These are phyloP conservation scores for Phalanger gymnotis DNA, from an alignment of 2,797 vertebrate genomes.

Conservation along the genomic window DNA sequence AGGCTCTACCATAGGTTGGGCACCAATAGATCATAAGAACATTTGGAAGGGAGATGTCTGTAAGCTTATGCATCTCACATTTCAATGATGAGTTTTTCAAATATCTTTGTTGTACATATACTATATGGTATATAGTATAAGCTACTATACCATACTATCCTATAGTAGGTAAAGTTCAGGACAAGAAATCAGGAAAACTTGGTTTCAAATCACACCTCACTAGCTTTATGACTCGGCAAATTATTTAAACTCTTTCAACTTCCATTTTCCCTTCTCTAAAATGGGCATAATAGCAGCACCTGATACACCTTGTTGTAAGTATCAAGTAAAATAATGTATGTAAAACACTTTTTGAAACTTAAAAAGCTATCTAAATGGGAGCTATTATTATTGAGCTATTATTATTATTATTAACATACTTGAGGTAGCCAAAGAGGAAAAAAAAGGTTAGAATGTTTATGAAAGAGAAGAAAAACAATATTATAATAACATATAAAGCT, in stretches of 20 bases:
- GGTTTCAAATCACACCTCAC: background rate
- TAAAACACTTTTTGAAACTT: background rate
- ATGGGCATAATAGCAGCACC: background rate
- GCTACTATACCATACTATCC: too few relatives aligned
- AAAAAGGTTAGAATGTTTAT: background rate
- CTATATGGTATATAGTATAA: too few relatives aligned
- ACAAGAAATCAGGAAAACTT: background rate
- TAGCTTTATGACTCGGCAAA: background rate
- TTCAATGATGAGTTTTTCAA: background rate
- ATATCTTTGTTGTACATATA: background rate
- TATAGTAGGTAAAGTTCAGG: background rate
- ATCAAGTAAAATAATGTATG: background rate
- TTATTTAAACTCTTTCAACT: background rate
- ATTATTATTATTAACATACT: too few relatives aligned
- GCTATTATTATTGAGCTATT: background rate
- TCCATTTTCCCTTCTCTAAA: background rate
- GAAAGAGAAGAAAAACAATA: background rate
- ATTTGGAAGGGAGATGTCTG: background rate
- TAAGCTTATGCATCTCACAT: background rate
- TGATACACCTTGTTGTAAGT: background rate
- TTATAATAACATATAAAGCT: background rate
- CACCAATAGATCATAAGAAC: background rate
- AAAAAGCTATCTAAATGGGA: background rate
- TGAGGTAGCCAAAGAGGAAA: background rate
- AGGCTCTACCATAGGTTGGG: background rate